Evolutionary conservation across 2,888 invertebrate species (phyloP).

Genomic region (Harpagoxenus sublaevis): DNA sequence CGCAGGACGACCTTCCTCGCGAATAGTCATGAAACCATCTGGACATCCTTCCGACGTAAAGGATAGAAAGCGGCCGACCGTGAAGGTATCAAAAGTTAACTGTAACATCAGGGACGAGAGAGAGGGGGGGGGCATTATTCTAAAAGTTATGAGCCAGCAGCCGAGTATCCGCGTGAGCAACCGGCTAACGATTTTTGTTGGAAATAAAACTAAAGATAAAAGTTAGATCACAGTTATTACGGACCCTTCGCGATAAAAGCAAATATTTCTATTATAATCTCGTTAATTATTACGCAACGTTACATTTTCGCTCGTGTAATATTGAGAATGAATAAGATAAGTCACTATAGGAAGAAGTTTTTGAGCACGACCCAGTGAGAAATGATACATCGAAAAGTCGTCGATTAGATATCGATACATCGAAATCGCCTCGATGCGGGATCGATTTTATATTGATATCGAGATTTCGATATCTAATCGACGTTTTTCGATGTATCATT

Average conservation of each 20-base stretch:
- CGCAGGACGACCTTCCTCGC: constrained; percentile 90
- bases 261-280: constrained; percentile 37
- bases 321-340: background rate
- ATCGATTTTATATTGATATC: no score
- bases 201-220: constrained; percentile 48
- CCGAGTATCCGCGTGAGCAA: constrained; percentile 27
- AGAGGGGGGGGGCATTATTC: constrained; percentile 12
- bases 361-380: no score
- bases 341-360: background rate
- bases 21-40: constrained; percentile 93
- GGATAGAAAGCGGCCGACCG: constrained; percentile 93
- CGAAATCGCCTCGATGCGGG: no score
- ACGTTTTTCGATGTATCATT: no score
- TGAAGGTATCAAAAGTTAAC: constrained; percentile 94
- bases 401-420: no score
- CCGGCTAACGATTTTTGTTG: constrained; percentile 25
- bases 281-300: constrained; percentile 35
- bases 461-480: no score
- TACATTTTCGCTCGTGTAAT: background rate
- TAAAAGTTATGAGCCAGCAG: constrained; percentile 33
- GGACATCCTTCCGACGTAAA: constrained; percentile 93
- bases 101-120: constrained; percentile 84
- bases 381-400: no score
- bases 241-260: constrained; percentile 25
- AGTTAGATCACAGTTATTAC: constrained; percentile 35